phyloP scores from a whole-genome alignment of 2,888 invertebrate species.

The Melikaiella ostensackeni region DNA sequence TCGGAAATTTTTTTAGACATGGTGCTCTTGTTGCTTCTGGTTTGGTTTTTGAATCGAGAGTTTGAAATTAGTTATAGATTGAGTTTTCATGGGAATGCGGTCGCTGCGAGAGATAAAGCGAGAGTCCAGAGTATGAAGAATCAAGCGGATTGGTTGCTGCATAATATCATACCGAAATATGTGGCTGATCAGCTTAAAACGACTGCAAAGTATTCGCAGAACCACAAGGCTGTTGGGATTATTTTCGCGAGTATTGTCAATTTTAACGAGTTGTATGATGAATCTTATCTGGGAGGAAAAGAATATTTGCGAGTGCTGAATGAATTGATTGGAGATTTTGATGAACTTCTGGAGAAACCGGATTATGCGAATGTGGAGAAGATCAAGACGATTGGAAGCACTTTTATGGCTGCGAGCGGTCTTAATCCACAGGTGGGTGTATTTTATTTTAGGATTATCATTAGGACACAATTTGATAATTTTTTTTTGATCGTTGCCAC shows the following conservation, averaged over 20 bases:
- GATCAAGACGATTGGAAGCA: slow-evolving; percentile 98
- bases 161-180: slow-evolving; percentile 97
- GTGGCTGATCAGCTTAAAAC: slow-evolving; percentile 96
- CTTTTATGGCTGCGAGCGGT: slow-evolving; percentile 98
- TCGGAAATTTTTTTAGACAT: slow-evolving; percentile 91
- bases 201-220: slow-evolving; percentile 95
- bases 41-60: slow-evolving; percentile 96
- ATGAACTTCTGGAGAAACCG: slow-evolving; percentile 90
- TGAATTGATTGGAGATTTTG: slow-evolving; percentile 97
- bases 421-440: slow-evolving; percentile 86
- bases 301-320: slow-evolving; percentile 97
- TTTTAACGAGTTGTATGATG: slow-evolving; percentile 98
- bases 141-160: slow-evolving; percentile 97
- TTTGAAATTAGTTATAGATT: slow-evolving; percentile 96
- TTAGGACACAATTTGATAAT: no score
- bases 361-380: slow-evolving; percentile 95
- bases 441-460: no score
- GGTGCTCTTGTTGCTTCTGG: slow-evolving; percentile 88
- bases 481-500: no score
- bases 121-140: slow-evolving; percentile 95
- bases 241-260: slow-evolving; percentile 98
- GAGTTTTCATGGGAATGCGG: slow-evolving; percentile 94
- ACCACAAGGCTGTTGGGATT: slow-evolving; percentile 94
- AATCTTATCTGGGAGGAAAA: slow-evolving; percentile 95
- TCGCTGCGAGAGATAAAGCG: slow-evolving; percentile 92